Percentiles rank a stretch among this genome's conserved stretches.
phyloP scores from a whole-genome alignment of 1,140 invertebrate species.

The Hypothenemus hampei region DNA sequence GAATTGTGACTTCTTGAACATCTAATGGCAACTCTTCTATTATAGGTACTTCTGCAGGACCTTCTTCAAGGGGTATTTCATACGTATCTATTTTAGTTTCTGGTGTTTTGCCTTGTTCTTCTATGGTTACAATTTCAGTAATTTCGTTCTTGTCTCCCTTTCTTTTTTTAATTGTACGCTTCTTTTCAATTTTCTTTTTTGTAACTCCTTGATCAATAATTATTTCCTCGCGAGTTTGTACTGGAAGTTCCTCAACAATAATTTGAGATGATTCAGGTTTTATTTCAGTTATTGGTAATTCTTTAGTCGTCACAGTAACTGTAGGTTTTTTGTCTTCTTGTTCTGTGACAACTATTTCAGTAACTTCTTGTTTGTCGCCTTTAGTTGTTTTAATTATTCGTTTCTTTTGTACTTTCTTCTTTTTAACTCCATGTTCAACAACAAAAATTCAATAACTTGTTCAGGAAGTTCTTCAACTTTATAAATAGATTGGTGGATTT shows the following conservation, averaged over 20 bases:
- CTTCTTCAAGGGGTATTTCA: conserved; percentile 29
- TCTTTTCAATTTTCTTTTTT: conserved; percentile 34
- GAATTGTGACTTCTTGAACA: conserved; percentile 32
- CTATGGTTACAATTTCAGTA: conserved; percentile 42
- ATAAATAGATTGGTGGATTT: conserved; percentile 33
- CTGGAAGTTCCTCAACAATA: conserved; percentile 36
- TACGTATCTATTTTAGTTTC: conserved; percentile 40
- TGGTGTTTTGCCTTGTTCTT: conserved; percentile 38
- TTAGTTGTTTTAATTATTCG: conserved; percentile 41
- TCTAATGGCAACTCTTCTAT: conserved; percentile 24
- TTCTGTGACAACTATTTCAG: conserved; percentile 38
- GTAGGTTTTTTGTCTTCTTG: conserved; percentile 34
- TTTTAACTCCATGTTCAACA: conserved; percentile 36
- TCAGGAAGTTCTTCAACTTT: conserved; percentile 35
- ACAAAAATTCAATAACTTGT: conserved; percentile 35
- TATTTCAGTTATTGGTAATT: conserved; percentile 12
- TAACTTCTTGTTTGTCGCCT: conserved; percentile 38
- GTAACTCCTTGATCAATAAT: conserved; percentile 26
- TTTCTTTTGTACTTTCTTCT: conserved; percentile 40
- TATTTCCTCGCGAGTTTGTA: conserved; percentile 39
- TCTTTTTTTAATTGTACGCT: conserved; percentile 6
- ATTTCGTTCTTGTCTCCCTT: conserved; percentile 45
- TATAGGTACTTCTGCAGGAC: conserved; percentile 40
- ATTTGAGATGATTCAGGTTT: conserved; percentile 26
- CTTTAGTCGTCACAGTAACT: conserved; percentile 25